Percentiles rank a stretch among this genome's conserved stretches.
These are phyloP conservation scores for Eupithecia subfuscata DNA, from an alignment of 2,888 invertebrate species.

Conservation along the genomic window DNA sequence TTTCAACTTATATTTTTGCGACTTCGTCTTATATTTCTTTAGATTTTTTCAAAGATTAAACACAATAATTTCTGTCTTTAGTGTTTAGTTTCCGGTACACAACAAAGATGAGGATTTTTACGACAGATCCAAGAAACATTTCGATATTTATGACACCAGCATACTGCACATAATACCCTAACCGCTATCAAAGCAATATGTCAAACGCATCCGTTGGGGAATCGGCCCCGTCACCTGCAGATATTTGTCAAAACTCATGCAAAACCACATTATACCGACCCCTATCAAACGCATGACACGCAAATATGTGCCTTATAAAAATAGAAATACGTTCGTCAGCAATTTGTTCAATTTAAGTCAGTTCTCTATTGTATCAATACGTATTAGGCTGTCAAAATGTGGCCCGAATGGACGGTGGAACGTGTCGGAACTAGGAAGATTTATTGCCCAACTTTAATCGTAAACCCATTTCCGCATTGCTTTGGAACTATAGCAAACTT, in stretches of 20 bases:
- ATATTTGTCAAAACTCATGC: slow-evolving; percentile 80
- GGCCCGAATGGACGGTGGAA: slow-evolving; percentile 61
- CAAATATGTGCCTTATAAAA: slow-evolving; percentile 51
- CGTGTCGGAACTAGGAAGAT: slow-evolving; percentile 66
- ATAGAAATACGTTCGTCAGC: slow-evolving; percentile 18
- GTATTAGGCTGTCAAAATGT: slow-evolving; percentile 71
- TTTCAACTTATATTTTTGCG: neutral
- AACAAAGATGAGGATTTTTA: slow-evolving; percentile 8
- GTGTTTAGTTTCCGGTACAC: neutral
- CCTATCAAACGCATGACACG: slow-evolving; percentile 31
- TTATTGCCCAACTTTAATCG: slow-evolving; percentile 73
- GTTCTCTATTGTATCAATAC: slow-evolving; percentile 72
- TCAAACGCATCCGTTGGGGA: slow-evolving; percentile 77
- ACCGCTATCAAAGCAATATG: slow-evolving; percentile 79
- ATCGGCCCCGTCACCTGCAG: slow-evolving; percentile 79
- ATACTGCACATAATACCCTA: slow-evolving; percentile 51
- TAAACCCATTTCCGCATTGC: slow-evolving; percentile 57
- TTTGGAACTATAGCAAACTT: slow-evolving; percentile 37
- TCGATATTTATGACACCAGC: slow-evolving; percentile 66
- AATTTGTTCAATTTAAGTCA: slow-evolving; percentile 23
- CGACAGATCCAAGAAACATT: slow-evolving; percentile 14
- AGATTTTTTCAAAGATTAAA: neutral
- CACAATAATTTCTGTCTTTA: neutral
- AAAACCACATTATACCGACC: slow-evolving; percentile 54
- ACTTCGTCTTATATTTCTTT: neutral